These are phyloP conservation scores for Scaptomyza flava DNA, from an alignment of 2,888 invertebrate genomes.

Conservation along the genomic window DNA sequence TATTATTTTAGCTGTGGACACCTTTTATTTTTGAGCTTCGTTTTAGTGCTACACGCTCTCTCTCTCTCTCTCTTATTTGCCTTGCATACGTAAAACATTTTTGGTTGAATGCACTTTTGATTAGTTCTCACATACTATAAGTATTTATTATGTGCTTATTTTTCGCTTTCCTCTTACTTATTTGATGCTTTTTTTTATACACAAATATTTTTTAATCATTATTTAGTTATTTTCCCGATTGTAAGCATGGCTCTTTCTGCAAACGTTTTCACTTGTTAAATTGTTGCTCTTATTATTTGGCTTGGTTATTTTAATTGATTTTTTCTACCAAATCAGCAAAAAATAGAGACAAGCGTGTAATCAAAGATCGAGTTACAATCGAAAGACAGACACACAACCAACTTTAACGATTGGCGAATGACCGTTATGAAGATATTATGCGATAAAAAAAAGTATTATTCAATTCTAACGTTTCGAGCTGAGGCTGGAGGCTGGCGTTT, in stretches of 20 bases:
- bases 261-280: constrained; percentile 25
- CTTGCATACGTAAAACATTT: constrained; percentile 41
- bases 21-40: constrained; percentile 25
- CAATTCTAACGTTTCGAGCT: constrained; percentile 6
- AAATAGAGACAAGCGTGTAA: constrained; percentile 38
- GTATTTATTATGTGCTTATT: constrained; percentile 2
- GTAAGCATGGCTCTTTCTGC: constrained; percentile 18
- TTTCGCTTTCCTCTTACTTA: not conserved
- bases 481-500: constrained; percentile 1
- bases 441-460: not conserved
- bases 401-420: constrained; percentile 21
- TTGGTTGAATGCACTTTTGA: constrained; percentile 78
- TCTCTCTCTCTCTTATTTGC: constrained; percentile 10
- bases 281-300: not conserved
- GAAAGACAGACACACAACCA: constrained; percentile 22
- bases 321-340: constrained; percentile 19
- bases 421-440: constrained; percentile 13
- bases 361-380: constrained; percentile 61
- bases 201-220: constrained; percentile 30
- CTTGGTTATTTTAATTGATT: not conserved
- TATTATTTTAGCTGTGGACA: constrained; percentile 10
- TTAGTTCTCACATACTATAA: constrained; percentile 35
- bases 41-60: too few species aligned
- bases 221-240: not conserved
- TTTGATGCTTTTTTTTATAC: constrained; percentile 20